These are phyloP conservation scores for Papilio polyxenes DNA, from an alignment of 1,140 invertebrate species.

Conservation along the genomic window DNA sequence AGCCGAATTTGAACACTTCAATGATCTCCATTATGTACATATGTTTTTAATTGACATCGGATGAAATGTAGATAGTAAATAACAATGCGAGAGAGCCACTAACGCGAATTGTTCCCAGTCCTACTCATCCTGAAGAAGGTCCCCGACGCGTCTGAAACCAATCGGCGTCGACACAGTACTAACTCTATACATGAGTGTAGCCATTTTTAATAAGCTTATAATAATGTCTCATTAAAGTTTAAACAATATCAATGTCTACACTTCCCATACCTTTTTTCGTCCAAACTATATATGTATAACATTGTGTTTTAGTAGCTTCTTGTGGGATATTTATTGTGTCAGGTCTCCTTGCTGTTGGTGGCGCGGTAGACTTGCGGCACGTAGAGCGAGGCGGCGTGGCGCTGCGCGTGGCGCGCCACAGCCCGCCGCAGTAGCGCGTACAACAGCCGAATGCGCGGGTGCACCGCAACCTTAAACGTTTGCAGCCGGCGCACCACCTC, in stretches of 20 bases:
- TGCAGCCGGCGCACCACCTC: slow-evolving; percentile 50
- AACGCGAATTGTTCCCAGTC: not conserved
- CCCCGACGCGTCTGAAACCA: no score
- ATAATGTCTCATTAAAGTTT: no score
- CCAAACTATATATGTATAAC: not conserved
- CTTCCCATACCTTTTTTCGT: not conserved
- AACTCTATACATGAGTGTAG: no score
- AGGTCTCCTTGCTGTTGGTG: not conserved
- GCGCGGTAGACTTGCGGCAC: slow-evolving; percentile 45
- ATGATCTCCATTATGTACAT: no score
- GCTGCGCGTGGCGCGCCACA: slow-evolving; percentile 46
- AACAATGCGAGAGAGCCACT: not conserved
- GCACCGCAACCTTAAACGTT: slow-evolving; percentile 56
- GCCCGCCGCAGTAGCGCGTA: slow-evolving; percentile 54
- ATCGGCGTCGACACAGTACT: not conserved
- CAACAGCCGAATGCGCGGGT: slow-evolving; percentile 58
- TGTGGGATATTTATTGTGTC: not conserved
- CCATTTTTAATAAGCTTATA: no score
- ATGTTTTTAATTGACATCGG: no score
- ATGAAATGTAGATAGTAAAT: no score
- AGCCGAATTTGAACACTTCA: not conserved
- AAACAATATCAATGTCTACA: no score
- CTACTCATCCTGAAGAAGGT: not conserved
- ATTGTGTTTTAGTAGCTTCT: not conserved
- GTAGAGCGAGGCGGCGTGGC: slow-evolving; percentile 50